A percentile compares a stretch with the other conserved stretches of the same genome.
These are phyloP conservation scores for Sciaenops ocellatus DNA, from an alignment of 2,797 vertebrate genomes.

Conservation along the genomic window DNA sequence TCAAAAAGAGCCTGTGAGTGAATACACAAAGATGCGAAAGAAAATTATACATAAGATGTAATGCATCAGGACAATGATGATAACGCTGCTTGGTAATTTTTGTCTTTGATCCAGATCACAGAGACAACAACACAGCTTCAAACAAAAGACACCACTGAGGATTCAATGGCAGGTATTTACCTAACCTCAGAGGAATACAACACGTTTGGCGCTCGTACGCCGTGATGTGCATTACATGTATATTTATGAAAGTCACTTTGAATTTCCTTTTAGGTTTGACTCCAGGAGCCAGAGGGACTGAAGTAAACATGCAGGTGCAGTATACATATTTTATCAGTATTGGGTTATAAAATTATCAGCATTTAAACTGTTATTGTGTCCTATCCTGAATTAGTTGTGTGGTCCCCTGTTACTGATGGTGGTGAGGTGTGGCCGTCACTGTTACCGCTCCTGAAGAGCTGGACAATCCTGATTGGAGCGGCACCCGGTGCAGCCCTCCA, in stretches of 20 bases:
- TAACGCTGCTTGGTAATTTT: conserved; percentile 20
- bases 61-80: conserved; percentile 22
- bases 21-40: not conserved
- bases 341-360: no score
- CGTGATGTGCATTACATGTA: conserved; percentile 26
- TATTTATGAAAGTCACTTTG: conserved; percentile 19
- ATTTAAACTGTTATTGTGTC: not conserved
- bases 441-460: no score
- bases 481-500: no score
- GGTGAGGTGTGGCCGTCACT: no score
- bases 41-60: conserved; percentile 1
- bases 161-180: not conserved
- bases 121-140: conserved; percentile 28
- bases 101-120: conserved; percentile 56
- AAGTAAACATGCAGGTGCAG: conserved; percentile 8
- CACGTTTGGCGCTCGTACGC: not conserved
- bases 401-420: no score
- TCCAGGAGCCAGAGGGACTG: not conserved
- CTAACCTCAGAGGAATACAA: not conserved
- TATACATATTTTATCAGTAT: not conserved
- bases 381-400: no score
- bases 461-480: no score
- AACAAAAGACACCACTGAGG: conserved; percentile 25
- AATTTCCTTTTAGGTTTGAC: conserved; percentile 25
- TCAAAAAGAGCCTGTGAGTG: conserved; percentile 9